Base-by-base conservation (phyloP, 2,113 vertebrate species). In the Saccopteryx bilineata region DNA sequence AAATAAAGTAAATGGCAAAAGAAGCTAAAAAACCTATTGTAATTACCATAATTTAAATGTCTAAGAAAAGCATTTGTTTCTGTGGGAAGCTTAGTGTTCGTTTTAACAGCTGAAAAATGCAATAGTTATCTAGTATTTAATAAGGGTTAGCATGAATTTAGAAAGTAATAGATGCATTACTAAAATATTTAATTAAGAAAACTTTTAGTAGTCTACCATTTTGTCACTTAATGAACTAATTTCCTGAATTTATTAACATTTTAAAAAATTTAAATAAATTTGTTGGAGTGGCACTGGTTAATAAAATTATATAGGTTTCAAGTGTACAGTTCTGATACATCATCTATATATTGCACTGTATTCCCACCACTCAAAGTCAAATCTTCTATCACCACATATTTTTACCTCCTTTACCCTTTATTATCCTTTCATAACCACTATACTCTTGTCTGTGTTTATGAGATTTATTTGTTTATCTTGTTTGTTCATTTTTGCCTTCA, bases 31-130 rank as follows among this genome's bases (percentile, higher is more conserved):
- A 96, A n/a, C 66, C 66, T 97, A 69, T 46, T 96, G 9, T 54
- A 97, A 98, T 97, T 95, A 92, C 50, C 93, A 78, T 97, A 96
- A 98, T 98, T 97, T 97, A 96, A 96, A 97, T 76, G 80, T 94
- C 87, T 96, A 88, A 93, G 84, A 76, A 96, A 17, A 26, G 65
- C 52, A 48, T 80, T 95, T 21, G 93, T 76, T n/a, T 52, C 89
- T 92, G 86, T 88, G 87, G 56, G 95, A 54, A 82, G 46, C 28
- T 39, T 8, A 71, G n/a, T 68, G 19, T 97, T 94, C 12, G 74
- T 52, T 86, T 95, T 79, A 87, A 46, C 65, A 82, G 23, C 17
- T 83, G 58, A 93, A 94, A 92, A 89, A 91, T 96, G 14, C 46
- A 7, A 52, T 8, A 24, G 2, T 72, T 69, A 66, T 68, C 26